Conservation (phyloP, 2,888 invertebrate genomes). For the Dolichopus griseipennis region DNA sequence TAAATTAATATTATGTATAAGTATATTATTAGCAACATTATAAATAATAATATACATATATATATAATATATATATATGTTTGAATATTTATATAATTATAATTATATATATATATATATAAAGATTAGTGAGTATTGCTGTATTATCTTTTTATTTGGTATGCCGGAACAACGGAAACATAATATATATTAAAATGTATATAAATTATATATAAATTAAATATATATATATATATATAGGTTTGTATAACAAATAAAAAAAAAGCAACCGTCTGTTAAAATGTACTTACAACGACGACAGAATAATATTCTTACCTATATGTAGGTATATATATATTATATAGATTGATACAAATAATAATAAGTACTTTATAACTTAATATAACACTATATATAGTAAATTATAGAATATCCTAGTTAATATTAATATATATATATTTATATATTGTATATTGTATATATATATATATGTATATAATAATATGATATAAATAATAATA, state of each 20-base stretch:
- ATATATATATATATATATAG: no score
- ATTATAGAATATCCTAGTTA: no score
- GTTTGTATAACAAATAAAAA: background rate
- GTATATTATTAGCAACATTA: background rate
- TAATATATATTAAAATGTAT: background rate
- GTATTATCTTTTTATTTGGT: background rate
- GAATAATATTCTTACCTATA: background rate
- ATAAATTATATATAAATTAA: no score
- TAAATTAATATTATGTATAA: background rate
- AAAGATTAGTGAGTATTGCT: background rate
- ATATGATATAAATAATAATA: no score
- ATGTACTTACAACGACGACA: background rate
- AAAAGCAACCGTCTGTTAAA: no score
- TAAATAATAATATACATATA: background rate
- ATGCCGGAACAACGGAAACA: conserved; percentile 3
- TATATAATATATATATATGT: background rate
- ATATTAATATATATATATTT: no score
- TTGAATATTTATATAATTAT: background rate
- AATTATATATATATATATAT: background rate
- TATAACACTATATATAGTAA: no score
- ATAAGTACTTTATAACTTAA: no score
- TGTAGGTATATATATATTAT: no score
- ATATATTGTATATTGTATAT: no score
- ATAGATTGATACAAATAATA: no score
- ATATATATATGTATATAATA: no score